phyloP scores from a whole-genome alignment of 2,888 invertebrate genomes.

The Nesidiocoris tenuis region DNA sequence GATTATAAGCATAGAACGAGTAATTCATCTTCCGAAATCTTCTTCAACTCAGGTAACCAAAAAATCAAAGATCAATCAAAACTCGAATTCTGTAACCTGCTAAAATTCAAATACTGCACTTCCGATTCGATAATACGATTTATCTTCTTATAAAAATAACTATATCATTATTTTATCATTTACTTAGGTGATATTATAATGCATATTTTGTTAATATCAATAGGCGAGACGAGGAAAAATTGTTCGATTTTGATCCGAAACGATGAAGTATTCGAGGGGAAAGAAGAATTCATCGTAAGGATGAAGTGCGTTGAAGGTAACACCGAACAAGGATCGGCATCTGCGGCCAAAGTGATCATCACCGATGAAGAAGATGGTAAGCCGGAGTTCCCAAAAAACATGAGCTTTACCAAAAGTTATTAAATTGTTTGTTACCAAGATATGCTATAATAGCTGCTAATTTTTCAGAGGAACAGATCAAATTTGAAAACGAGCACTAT shows the following conservation, averaged over 20 bases:
- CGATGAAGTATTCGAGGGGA: constrained; percentile 35
- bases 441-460: too few relatives aligned
- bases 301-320: constrained; percentile 24
- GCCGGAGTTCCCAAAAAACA: neutral
- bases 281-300: constrained; percentile 34
- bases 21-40: constrained; percentile 16
- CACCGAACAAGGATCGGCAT: constrained; percentile 33
- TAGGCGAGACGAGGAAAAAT: constrained; percentile 41
- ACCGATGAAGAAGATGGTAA: constrained; percentile 43
- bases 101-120: too few relatives aligned
- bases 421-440: neutral
- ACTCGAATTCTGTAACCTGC: neutral
- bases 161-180: neutral
- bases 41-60: constrained; percentile 32
- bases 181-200: neutral
- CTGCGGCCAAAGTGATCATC: constrained; percentile 30
- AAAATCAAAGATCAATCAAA: neutral
- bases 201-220: neutral
- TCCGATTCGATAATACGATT: neutral
- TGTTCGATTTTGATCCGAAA: constrained; percentile 34
- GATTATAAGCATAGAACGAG: constrained; percentile 28
- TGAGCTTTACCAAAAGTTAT: neutral
- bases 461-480: constrained; percentile 41
- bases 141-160: too few relatives aligned
- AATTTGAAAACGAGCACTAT: constrained; percentile 39